Conservation (phyloP, 2,113 vertebrate species). For the Numida meleagris region DNA sequence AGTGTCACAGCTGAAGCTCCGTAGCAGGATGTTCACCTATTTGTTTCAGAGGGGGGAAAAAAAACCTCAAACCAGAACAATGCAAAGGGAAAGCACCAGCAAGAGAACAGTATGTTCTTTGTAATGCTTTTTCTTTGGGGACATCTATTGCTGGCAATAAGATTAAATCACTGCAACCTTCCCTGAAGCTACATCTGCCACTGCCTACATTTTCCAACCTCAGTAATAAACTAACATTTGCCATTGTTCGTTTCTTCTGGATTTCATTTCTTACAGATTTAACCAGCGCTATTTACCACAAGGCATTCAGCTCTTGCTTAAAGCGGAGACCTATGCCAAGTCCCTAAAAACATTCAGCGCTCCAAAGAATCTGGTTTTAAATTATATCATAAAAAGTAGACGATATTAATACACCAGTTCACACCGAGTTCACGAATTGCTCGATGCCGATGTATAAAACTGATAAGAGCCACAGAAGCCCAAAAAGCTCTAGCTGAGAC, state of each 20-base stretch:
- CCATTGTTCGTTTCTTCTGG: constrained; percentile 73
- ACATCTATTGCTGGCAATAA: constrained; percentile 67
- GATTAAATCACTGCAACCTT: constrained; percentile 70
- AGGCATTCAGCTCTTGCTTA: constrained; percentile 61
- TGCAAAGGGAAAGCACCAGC: constrained; percentile 61
- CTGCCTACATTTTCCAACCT: constrained; percentile 72
- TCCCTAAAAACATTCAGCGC: constrained; percentile 70
- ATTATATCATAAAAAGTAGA: constrained; percentile 72
- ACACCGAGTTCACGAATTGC: constrained; percentile 53
- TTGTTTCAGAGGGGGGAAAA: background rate
- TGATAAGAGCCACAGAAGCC: background rate
- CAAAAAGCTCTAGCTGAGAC: constrained; percentile 28
- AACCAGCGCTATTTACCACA: constrained; percentile 54
- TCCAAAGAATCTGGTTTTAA: constrained; percentile 70
- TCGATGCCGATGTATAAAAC: background rate
- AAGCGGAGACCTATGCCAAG: constrained; percentile 38
- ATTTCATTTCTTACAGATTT: constrained; percentile 70
- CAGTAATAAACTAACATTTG: constrained; percentile 71
- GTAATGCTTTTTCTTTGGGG: constrained; percentile 60
- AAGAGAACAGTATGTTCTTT: constrained; percentile 68
- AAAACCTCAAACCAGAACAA: background rate
- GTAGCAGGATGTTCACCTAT: background rate
- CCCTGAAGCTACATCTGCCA: constrained; percentile 72
- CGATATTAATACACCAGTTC: constrained; percentile 62
- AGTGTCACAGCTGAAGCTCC: background rate